These are phyloP conservation scores for Malthinus flaveolus DNA, from an alignment of 2,888 invertebrate species.

Conservation along the genomic window DNA sequence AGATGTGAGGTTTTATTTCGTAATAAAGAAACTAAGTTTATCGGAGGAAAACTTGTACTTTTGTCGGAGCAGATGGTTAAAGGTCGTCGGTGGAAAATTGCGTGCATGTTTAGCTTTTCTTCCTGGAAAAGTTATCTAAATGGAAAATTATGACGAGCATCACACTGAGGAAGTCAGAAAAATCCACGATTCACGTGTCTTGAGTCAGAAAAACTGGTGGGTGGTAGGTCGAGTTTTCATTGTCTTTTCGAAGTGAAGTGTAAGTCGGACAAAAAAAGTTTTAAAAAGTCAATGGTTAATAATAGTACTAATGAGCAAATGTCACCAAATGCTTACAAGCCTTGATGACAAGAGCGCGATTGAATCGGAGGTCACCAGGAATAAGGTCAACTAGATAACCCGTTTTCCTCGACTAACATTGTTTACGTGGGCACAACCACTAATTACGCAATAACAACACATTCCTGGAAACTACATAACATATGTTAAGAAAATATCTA, in stretches of 20 bases:
- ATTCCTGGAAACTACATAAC: constrained; percentile 44
- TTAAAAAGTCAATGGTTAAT: background rate
- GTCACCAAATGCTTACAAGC: constrained; percentile 33
- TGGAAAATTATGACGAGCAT: no score
- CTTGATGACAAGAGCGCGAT: constrained; percentile 42
- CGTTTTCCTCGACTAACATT: constrained; percentile 54
- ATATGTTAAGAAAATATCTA: constrained; percentile 26
- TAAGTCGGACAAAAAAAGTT: no score
- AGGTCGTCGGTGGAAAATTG: no score
- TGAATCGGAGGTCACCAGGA: constrained; percentile 52
- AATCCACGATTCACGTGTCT: background rate
- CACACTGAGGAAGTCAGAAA: background rate
- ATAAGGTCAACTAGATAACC: constrained; percentile 53
- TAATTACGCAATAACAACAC: constrained; percentile 47
- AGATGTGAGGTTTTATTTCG: background rate
- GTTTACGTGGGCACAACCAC: constrained; percentile 49
- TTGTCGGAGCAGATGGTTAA: no score
- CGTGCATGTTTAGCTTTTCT: no score
- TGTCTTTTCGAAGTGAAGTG: no score
- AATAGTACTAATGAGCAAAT: constrained; percentile 15
- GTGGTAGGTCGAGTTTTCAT: background rate
- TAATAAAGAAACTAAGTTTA: background rate
- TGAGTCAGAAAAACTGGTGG: background rate
- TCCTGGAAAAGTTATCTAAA: no score
- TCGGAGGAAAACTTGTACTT: no score